phyloP scores from a whole-genome alignment of 2,888 invertebrate genomes.

The Biston betularia region DNA sequence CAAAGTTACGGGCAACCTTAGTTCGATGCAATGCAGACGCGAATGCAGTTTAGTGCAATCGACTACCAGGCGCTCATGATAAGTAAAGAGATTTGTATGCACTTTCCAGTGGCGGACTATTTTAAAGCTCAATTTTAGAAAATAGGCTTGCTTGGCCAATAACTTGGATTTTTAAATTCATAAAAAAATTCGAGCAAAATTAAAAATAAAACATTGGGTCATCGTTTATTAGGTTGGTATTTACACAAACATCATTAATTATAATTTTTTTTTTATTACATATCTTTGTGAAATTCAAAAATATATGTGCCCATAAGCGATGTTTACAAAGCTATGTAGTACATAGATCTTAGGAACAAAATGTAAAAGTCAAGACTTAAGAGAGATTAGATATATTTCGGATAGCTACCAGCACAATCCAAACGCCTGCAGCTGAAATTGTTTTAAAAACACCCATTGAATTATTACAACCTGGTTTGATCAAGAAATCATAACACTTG shows the following conservation, averaged over 20 bases:
- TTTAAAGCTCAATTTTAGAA: neutral
- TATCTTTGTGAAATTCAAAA: too few species aligned
- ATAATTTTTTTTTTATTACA: neutral
- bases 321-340: too few species aligned
- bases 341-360: neutral
- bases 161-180: neutral
- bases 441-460: slow-evolving; percentile 64
- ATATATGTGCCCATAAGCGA: too few species aligned
- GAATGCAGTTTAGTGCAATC: slow-evolving; percentile 75
- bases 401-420: slow-evolving; percentile 34
- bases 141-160: too few species aligned
- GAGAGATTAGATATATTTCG: slow-evolving; percentile 8
- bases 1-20: neutral
- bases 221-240: too few species aligned
- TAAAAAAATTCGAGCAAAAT: too few species aligned
- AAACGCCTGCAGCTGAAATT: slow-evolving; percentile 47
- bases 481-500: slow-evolving; percentile 67
- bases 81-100: slow-evolving; percentile 57
- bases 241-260: neutral
- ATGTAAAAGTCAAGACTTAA: neutral
- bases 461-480: slow-evolving; percentile 62
- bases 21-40: slow-evolving; percentile 42
- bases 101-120: slow-evolving; percentile 49
- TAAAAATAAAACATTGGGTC: too few species aligned
- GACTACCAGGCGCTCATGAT: slow-evolving; percentile 71